Evolutionary conservation across 2,888 invertebrate species (phyloP).

Genomic region (Parochlus steinenii): DNA sequence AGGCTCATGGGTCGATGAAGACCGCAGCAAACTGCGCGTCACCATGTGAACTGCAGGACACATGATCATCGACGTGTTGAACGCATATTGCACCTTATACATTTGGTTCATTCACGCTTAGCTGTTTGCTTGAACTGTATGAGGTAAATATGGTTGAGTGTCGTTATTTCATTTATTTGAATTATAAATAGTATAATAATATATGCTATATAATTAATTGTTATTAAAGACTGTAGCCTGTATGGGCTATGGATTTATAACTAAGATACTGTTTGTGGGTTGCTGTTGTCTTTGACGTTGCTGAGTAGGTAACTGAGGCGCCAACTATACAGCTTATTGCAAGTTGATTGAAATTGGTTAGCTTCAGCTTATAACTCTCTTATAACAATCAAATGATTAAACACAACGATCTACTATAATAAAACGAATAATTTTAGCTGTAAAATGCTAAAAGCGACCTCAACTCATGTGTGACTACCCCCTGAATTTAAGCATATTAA

Average conservation of each 20-base stretch:
- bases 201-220: neutral
- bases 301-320: constrained; percentile 12
- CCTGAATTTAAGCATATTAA: constrained; percentile 49
- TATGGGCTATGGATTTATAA: neutral
- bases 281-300: constrained; percentile 4
- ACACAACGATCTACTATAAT: too few relatives aligned
- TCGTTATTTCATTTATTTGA: constrained; percentile 15
- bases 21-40: too few relatives aligned
- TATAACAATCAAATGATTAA: too few relatives aligned
- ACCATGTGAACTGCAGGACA: too few relatives aligned
- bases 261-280: constrained; percentile 1
- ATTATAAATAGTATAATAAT: too few relatives aligned
- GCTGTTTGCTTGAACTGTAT: constrained; percentile 15
- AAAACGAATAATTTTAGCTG: too few relatives aligned
- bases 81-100: constrained; percentile 18
- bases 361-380: too few relatives aligned
- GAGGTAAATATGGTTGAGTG: constrained; percentile 19
- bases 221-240: neutral
- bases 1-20: too few relatives aligned
- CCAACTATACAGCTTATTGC: constrained; percentile 11
- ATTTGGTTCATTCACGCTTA: constrained; percentile 13
- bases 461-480: constrained; percentile 32
- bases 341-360: too few relatives aligned
- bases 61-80: too few relatives aligned
- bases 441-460: too few relatives aligned